These are phyloP conservation scores for Neoascia interrupta DNA, from an alignment of 2,888 invertebrate species.

Conservation along the genomic window DNA sequence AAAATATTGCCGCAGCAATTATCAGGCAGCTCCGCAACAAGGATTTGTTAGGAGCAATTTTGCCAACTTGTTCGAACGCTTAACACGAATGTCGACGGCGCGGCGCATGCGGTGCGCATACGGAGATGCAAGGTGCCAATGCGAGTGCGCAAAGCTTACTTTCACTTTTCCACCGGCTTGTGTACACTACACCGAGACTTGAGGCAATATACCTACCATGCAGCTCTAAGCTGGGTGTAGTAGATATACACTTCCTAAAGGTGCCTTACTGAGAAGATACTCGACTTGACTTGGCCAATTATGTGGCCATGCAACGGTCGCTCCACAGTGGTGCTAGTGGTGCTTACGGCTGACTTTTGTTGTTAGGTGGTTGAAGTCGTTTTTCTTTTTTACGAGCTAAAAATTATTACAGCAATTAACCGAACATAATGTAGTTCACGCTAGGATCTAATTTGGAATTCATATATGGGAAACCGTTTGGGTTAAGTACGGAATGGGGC, in stretches of 20 bases:
- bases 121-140: slow-evolving; percentile 56
- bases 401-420: slow-evolving; percentile 49
- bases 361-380: not conserved
- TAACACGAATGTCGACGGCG: slow-evolving; percentile 5
- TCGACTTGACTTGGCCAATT: slow-evolving; percentile 46
- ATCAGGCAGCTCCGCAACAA: slow-evolving; percentile 1
- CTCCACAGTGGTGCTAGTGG: slow-evolving; percentile 33
- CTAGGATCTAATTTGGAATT: slow-evolving; percentile 22
- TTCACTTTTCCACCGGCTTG: slow-evolving; percentile 50
- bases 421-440: slow-evolving; percentile 36
- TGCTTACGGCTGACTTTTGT: not conserved
- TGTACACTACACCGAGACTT: not conserved
- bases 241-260: slow-evolving; percentile 63
- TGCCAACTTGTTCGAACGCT: slow-evolving; percentile 40
- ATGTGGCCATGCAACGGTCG: slow-evolving; percentile 37
- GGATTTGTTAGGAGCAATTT: slow-evolving; percentile 44
- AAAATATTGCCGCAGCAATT: not conserved
- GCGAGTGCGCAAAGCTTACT: slow-evolving; percentile 37
- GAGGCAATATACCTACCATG: slow-evolving; percentile 35
- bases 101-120: too few relatives aligned
- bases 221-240: slow-evolving; percentile 11
- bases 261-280: slow-evolving; percentile 31
- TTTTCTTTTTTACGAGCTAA: slow-evolving; percentile 8
- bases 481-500: not conserved
- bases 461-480: not conserved